Base-by-base conservation (phyloP, 2,888 invertebrate species). In the Phasia obesa region DNA sequence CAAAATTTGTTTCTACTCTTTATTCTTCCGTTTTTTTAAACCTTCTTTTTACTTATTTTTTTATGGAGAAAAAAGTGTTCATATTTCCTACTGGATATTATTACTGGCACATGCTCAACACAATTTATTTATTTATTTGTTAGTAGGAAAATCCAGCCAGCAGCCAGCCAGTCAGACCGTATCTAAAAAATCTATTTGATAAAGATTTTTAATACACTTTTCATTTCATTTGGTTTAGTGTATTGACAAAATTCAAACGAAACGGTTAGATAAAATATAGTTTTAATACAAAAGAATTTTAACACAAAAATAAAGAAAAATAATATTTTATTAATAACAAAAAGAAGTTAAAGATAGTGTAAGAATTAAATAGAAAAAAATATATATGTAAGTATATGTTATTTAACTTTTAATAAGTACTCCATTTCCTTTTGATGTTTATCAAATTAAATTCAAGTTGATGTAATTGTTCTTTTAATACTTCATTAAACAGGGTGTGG, bases 31-130 rank as follows among this genome's bases (percentile, higher is more conserved):
- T n/a, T n/a, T n/a, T n/a, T n/a, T n/a, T n/a, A n/a, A n/a, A 6
- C 27, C 3, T 27, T 27, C 27, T 27, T 27, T n/a, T n/a, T n/a
- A 27, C 27, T 27, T 27, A 6, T 27, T 27, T 27, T 27, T 27
- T 27, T 27, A n/a, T 27, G 13, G 38, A 35, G 11, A 35, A 35
- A 35, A 2, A 9, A 35, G 1, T 9, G 9, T 35, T 42, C 31
- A 19, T 21, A 77, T 71, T 83, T 83, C 60, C 83, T 51, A 79
- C 60, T 55, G 75, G 75, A 25, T 42, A 47, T 38, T 70, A 21
- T 53, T 25, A 17, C 65, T 73, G 79, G 73, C 70, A 71, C 83
- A 83, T 83, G 83, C 83, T 75, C 79, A 79, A 59, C 79, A 79
- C 51, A 67, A 67, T 35, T 67, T 67, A 51, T 77, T 67, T 67